These are phyloP conservation scores for Parotia lawesii DNA, from an alignment of 2,113 vertebrate genomes.

Conservation along the genomic window DNA sequence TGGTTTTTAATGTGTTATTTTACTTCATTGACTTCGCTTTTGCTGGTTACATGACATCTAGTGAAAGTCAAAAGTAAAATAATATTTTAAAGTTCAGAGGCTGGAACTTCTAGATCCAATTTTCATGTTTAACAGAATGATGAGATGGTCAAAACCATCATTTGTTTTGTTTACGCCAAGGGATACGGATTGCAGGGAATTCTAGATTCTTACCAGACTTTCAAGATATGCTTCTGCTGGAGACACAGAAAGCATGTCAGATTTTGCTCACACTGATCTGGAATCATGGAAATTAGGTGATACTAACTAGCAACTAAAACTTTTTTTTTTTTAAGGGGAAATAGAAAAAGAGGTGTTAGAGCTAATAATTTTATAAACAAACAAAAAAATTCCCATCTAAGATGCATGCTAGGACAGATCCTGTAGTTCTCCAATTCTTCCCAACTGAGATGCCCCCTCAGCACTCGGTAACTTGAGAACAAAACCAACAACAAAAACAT, in stretches of 20 bases:
- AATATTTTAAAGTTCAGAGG: background rate
- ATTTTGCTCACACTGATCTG: background rate
- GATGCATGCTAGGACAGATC: background rate
- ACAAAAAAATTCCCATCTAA: background rate
- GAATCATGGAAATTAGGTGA: background rate
- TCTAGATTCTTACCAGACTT: background rate
- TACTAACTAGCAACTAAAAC: background rate
- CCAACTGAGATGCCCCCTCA: background rate
- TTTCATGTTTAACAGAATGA: background rate
- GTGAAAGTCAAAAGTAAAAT: background rate
- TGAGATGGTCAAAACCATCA: background rate
- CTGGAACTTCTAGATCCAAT: background rate
- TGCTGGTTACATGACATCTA: background rate
- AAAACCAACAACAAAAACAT: background rate
- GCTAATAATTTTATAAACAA: background rate
- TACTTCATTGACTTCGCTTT: background rate
- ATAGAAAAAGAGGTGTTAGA: background rate
- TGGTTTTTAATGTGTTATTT: background rate
- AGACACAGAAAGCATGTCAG: background rate
- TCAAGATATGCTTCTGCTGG: background rate
- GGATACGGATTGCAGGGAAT: background rate
- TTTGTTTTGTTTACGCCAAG: background rate
- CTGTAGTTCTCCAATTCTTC: background rate
- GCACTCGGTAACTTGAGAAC: background rate
- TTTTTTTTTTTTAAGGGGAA: background rate